Base-by-base conservation (phyloP, 2,888 invertebrate species). In the Agrotis puta region DNA sequence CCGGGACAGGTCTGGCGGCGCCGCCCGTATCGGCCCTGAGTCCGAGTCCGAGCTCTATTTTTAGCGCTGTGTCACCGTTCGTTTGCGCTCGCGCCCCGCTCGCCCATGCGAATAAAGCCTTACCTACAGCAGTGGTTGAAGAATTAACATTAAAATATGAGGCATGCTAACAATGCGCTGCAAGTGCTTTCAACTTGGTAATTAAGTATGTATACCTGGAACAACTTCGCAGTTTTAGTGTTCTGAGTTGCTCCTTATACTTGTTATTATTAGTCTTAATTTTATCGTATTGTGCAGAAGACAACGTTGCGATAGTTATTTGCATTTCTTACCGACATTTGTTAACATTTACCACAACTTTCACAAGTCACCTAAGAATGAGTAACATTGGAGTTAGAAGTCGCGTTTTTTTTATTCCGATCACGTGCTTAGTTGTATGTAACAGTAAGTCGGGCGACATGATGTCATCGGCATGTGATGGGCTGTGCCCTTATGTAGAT, bases 31-130 rank as follows among this genome's bases (percentile, higher is more conserved):
- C 89, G 87, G 88, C 89, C 89, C 90, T 90, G 90, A 84, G 73
- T 86, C 88, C 88, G 88, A 88, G 85, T 83, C 86, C 65, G 83
- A 89, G 88, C 92, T 94, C 95, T 95, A 95, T 96, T 95, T 96
- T 93, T 95, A 95, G 95, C 94, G 93, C 92, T 94, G 95, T 94
- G 95, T 95, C 95, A 95, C 93, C 92, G 91, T 89, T 91, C 91
- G 91, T 92, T 88, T 87, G 88, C 88, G 88, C 87, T 87, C 82
- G 87, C 89, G 88, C 89, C 85, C 87, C 81, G 83, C 86, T 87
- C 88, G 79, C 83, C 85, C 88, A 88, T 77, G 79, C 82, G 80
- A 74, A 82, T 85, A 82, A 81, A 85, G 69, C 67, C 74, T 77
- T 82, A 82, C 86, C 85, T 85, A 86, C 82, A 86, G 80, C 82